Base-by-base conservation (phyloP, 1,140 invertebrate species). In the Triops cancriformis region DNA sequence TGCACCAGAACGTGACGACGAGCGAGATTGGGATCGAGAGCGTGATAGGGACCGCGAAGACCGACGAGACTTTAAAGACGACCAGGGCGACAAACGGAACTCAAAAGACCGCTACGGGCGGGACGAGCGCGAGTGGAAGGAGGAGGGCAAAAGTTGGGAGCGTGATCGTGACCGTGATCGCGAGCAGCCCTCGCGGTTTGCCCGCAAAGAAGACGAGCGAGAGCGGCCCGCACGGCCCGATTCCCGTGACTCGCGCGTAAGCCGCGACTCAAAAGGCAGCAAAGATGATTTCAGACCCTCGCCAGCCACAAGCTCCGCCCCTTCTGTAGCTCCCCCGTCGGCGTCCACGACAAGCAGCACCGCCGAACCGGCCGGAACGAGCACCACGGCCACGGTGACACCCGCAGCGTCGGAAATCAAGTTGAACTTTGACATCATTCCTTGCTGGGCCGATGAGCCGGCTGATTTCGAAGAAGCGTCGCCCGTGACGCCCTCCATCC, bases 241-340 rank as follows among this genome's bases (percentile, higher is more conserved):
- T 78, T 83, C 82, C 31, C 78, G 82, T 1, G 89, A 90, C 80
- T 89, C 88, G 73, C 85, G 88, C 14, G 87, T 87, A 79, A 86
- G 87, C 80, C 84, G 87, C 37, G 82, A 87, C 1, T 89, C 88
- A 1, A 83, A 88, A 42, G 87, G 88, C 73, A 88, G 88, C 0
- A 85, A 88, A 75, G 84, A 86, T 3, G 45, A 74, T 41, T 31
- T 41, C 74, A 45, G 41, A 64, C 51, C 74, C 18, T 42, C 74
- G 4, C 27, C 74, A 76, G 37, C 74, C 37, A 12, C 37, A 76
- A 14, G 27, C n/a, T 7, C 74, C 37, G 27, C n/a, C 1, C 41
- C 74, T 23, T 1, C 28, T 9, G 9, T 28, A 41, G 18, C 11
- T 26, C 23, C 26, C 74, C 12, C 23, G 1, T 18, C 64, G n/a